phyloP scores from a whole-genome alignment of 2,888 invertebrate species.

The Drosophila nr. perissopoda region DNA sequence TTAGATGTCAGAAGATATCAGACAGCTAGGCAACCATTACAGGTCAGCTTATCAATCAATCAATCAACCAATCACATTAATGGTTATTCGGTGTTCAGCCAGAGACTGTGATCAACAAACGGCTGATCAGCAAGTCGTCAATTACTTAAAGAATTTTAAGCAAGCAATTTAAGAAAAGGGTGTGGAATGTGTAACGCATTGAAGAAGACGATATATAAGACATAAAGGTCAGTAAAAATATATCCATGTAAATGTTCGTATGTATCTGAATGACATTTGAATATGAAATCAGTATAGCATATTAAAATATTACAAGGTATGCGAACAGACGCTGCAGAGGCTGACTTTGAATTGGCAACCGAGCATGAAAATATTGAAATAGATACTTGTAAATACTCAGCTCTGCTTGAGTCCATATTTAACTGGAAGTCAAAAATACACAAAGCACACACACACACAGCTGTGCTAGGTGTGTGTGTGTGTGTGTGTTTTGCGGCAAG shows the following conservation, averaged over 20 bases:
- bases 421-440: slow-evolving; percentile 57
- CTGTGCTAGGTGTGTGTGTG: not conserved
- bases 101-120: not conserved
- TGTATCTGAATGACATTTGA: not conserved
- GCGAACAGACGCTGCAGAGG: slow-evolving; percentile 11
- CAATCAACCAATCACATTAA: not conserved
- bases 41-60: slow-evolving; percentile 22
- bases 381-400: slow-evolving; percentile 34
- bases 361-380: slow-evolving; percentile 60
- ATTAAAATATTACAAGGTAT: slow-evolving; percentile 14
- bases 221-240: too few relatives aligned
- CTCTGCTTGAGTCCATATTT: slow-evolving; percentile 44
- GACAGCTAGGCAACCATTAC: slow-evolving; percentile 3
- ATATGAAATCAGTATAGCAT: not conserved
- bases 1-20: not conserved
- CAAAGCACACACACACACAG: slow-evolving; percentile 20
- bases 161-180: too few relatives aligned
- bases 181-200: too few relatives aligned
- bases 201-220: too few relatives aligned
- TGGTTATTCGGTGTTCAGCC: not conserved
- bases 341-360: slow-evolving; percentile 30
- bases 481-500: slow-evolving; percentile 44
- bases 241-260: not conserved
- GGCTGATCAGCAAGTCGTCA: slow-evolving; percentile 17
- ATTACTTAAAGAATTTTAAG: not conserved